A percentile compares a stretch with the other conserved stretches of the same genome.
Conservation (phyloP, 2,113 vertebrate species). For the Neoarius graeffei region DNA sequence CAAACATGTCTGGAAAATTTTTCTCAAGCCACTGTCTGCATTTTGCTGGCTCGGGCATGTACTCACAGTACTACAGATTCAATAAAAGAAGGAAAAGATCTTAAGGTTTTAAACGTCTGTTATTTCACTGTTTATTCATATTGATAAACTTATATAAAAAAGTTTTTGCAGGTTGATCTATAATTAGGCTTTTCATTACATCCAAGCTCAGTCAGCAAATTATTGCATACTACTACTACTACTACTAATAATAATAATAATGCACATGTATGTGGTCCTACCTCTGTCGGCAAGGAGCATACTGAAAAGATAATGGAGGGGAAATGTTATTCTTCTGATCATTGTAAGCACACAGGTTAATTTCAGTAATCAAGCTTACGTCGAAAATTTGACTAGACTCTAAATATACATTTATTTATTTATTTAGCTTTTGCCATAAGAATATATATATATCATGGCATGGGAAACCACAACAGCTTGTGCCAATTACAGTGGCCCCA, state of each 20-base stretch:
- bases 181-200: neutral
- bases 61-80: constrained; percentile 89
- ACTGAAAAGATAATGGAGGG: constrained; percentile 58
- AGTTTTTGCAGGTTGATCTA: neutral
- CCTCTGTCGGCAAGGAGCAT: constrained; percentile 79
- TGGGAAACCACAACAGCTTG: no score
- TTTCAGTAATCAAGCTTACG: neutral
- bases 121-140: neutral
- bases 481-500: no score
- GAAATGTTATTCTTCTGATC: neutral
- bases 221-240: neutral
- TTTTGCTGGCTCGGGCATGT: constrained; percentile 97
- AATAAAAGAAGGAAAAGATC: neutral
- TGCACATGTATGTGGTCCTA: constrained; percentile 51
- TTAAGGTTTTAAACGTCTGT: neutral
- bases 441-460: no score
- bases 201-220: no score
- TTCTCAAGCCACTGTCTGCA: constrained; percentile 99
- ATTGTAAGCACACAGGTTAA: neutral
- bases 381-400: neutral
- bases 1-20: constrained; percentile 97
- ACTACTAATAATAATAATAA: neutral
- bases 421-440: no score
- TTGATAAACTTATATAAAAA: neutral
- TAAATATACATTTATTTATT: no score